Conservation (phyloP, 1,140 invertebrate genomes). For the Drosophila subobscura region DNA sequence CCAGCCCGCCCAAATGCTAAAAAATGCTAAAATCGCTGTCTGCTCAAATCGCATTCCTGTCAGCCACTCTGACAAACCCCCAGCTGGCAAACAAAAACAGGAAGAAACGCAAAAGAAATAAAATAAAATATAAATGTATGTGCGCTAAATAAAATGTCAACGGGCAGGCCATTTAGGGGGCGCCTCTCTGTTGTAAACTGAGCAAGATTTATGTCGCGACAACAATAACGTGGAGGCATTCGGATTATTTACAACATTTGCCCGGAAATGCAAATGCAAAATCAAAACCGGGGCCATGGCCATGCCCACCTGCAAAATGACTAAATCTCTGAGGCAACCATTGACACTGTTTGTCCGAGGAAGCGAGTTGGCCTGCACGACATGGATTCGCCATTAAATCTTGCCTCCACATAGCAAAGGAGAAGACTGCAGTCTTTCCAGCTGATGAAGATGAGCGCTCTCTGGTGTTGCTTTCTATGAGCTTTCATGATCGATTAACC, state of each 20-base stretch:
- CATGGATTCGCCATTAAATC: conserved; percentile 38
- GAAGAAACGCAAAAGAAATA: conserved; percentile 20
- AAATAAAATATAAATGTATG: conserved; percentile 42
- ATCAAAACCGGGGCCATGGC: conserved; percentile 10
- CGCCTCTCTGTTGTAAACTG: conserved; percentile 53
- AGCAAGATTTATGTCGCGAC: conserved; percentile 73
- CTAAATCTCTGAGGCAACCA: conserved; percentile 1
- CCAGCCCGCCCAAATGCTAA: conserved; percentile 26
- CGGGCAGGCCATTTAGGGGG: conserved; percentile 61
- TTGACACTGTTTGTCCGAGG: conserved; percentile 13
- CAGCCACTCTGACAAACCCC: conserved; percentile 55
- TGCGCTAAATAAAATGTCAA: conserved; percentile 71
- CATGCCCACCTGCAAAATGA: conserved; percentile 28
- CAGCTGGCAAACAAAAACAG: conserved; percentile 51
- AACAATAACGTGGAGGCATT: conserved; percentile 45
- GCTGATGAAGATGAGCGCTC: conserved; percentile 19
- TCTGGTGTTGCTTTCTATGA: conserved; percentile 1
- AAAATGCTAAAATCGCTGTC: conserved; percentile 72
- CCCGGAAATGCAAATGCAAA: conserved; percentile 27
- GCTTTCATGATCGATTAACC: conserved; percentile 1
- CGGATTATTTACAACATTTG: conserved; percentile 21
- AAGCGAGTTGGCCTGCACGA: conserved; percentile 14
- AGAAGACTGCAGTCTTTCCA: conserved; percentile 4
- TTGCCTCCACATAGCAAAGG: not conserved
- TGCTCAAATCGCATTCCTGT: conserved; percentile 68